Conservation (phyloP, 2,888 invertebrate genomes). For the Chrysopilus asiliformis region DNA sequence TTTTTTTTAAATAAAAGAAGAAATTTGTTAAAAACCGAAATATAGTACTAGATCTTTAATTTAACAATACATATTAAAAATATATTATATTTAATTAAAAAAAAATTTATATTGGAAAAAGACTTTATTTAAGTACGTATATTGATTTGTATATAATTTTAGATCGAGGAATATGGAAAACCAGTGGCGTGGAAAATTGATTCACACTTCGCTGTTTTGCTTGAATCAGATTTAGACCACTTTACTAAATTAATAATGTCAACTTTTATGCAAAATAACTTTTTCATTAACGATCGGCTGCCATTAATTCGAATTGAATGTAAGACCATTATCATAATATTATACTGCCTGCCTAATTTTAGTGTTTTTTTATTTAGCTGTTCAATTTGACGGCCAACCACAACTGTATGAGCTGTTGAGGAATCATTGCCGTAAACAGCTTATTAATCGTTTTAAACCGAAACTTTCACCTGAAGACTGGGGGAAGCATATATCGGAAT, state of each 20-base stretch:
- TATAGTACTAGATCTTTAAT: no score
- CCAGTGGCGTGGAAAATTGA: constrained; percentile 68
- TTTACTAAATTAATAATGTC: constrained; percentile 54
- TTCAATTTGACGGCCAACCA: constrained; percentile 44
- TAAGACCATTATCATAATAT: no score
- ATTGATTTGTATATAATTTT: constrained; percentile 21
- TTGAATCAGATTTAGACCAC: constrained; percentile 64
- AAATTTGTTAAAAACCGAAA: no score
- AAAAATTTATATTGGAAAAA: neutral
- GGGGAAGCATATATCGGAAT: constrained; percentile 31
- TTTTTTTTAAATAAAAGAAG: no score
- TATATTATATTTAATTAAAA: no score
- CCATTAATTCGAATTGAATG: constrained; percentile 65
- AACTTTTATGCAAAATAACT: constrained; percentile 54
- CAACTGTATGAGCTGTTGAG: constrained; percentile 39
- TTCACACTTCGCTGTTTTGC: constrained; percentile 56
- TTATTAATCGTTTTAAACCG: constrained; percentile 26
- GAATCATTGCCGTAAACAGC: constrained; percentile 34
- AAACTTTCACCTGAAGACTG: constrained; percentile 26
- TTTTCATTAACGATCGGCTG: constrained; percentile 64
- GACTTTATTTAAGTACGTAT: no score
- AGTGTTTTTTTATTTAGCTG: constrained; percentile 34
- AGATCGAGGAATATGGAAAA: constrained; percentile 69
- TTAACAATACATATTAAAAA: no score
- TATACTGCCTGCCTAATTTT: no score